Base-by-base conservation (phyloP, 2,888 invertebrate genomes). In the Megastigmus dorsalis region DNA sequence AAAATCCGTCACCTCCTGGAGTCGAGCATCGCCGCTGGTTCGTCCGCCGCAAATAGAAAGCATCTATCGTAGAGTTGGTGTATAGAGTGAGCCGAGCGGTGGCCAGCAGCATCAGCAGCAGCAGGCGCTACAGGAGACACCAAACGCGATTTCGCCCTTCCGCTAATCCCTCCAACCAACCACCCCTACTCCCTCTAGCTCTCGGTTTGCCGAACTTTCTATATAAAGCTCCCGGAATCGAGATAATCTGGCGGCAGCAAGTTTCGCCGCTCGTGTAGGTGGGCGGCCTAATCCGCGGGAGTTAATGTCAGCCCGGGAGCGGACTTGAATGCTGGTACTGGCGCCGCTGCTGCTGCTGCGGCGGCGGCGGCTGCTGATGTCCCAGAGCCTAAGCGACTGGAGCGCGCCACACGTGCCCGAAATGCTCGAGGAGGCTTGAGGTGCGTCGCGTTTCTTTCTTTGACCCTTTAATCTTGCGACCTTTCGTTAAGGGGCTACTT, bases 61-160 rank as follows among this genome's bases (percentile, higher is more conserved):
- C 84, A 85, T 83, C 83, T 83, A 84, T 85, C 83, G 80, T 77
- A 82, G 81, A 85, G 84, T 82, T 82, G 77, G 72, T 77, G 81
- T 68, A 74, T 77, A 57, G 78, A 79, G 79, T 67, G 77, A 71
- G 77, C 70, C 2, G 59, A 26, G n/a, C n/a, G n/a, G n/a, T n/a
- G n/a, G n/a, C n/a, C n/a, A n/a, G n/a, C n/a, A n/a, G n/a, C n/a
- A n/a, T n/a, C n/a, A n/a, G n/a, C n/a, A n/a, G n/a, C n/a, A n/a
- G n/a, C n/a, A n/a, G n/a, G n/a, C n/a, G n/a, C n/a, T n/a, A n/a
- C n/a, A n/a, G 28, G 48, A n/a, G n/a, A 10, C 73, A 75, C 78
- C 79, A 80, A 81, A 79, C 75, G 78, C 80, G 80, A 82, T 82
- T 82, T 80, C 79, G 80, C 78, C 79, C 78, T 76, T 62, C 63